Evolutionary conservation across 2,113 vertebrate genomes (phyloP), one percentile per base, ranked within the genome.

Genomic region (Podilymbus podiceps): DNA sequence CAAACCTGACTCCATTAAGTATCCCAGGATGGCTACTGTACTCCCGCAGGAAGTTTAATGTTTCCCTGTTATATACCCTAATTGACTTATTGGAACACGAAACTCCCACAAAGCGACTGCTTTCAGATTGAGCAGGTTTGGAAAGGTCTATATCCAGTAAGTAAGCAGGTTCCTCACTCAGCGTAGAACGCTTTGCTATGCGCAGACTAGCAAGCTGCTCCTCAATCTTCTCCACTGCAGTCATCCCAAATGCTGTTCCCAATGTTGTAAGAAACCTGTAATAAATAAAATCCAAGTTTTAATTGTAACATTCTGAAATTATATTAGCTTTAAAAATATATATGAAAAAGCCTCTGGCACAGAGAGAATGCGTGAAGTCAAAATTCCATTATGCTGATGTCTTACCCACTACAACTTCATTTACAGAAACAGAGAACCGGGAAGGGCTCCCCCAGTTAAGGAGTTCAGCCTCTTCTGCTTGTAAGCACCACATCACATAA

Each of bases 41-140:
- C 72, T 98, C 97, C 6, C 96, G 97, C 67, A 98, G 78, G 42
- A 94, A 85, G 11, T 6, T 84, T 76, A 99, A 98, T 0, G 98
- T 98, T 85, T 98, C 98, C 94, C 97, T 97, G 94, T 98, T 89
- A 87, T 99, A 98, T 15, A 99, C 92, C 72, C 96, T 97, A 53
- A 99, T 7, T 20, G 97, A 97, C 50, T 96, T 93, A 75, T 95
- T 96, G 82, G 99, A 99, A 97, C 98, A 99, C 17, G 98, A 98
- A 66, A 98, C 98, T 0, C 99, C 99, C 87, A 99, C 95, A 15
- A 97, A 81, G 87, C 86, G 75, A 62, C 92, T 63, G 79, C 94
- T 73, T 27, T 90, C 88, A 74, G 90, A 23, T 10, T 77, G 92
- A 33, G 66, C 38, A 11, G 95, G n/a, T 25, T 71, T 71, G 44